phyloP scores from a whole-genome alignment of 2,113 vertebrate genomes.

The Chloebia gouldiae region DNA sequence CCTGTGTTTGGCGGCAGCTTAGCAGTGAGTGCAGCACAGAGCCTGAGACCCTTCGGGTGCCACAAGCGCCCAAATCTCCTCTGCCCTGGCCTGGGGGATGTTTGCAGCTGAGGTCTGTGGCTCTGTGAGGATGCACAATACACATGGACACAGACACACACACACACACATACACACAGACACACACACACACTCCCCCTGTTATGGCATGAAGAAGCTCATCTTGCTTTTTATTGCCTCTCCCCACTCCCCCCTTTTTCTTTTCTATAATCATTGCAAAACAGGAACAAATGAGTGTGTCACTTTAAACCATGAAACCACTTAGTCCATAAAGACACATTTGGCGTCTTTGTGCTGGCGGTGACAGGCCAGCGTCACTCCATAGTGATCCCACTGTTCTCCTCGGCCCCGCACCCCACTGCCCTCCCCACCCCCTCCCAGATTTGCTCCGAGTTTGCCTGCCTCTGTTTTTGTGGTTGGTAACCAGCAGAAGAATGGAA shows the following conservation, averaged over 20 bases:
- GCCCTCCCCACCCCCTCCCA: neutral
- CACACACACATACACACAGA: no score
- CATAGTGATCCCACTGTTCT: conserved; percentile 56
- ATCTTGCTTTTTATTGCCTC: neutral
- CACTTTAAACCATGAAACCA: conserved; percentile 64
- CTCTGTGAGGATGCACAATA: neutral
- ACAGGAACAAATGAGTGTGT: conserved; percentile 65
- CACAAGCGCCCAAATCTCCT: neutral
- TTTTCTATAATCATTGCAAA: conserved; percentile 52
- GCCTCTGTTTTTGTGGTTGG: conserved; percentile 63
- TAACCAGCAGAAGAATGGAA: conserved; percentile 71
- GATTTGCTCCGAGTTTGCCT: conserved; percentile 44
- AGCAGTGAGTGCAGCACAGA: neutral
- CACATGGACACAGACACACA: neutral
- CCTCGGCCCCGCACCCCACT: neutral
- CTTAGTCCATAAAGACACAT: conserved; percentile 55
- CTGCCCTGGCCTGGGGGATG: neutral
- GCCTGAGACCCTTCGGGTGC: neutral
- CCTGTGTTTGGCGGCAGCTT: neutral
- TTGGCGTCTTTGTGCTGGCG: conserved; percentile 52
- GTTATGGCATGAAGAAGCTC: neutral
- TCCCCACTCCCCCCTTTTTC: neutral
- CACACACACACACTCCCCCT: no score
- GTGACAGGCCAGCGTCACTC: conserved; percentile 50
- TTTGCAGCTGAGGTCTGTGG: neutral